Evolutionary conservation across 2,797 vertebrate genomes (phyloP).

Genomic region (Sciurus vulgaris): DNA sequence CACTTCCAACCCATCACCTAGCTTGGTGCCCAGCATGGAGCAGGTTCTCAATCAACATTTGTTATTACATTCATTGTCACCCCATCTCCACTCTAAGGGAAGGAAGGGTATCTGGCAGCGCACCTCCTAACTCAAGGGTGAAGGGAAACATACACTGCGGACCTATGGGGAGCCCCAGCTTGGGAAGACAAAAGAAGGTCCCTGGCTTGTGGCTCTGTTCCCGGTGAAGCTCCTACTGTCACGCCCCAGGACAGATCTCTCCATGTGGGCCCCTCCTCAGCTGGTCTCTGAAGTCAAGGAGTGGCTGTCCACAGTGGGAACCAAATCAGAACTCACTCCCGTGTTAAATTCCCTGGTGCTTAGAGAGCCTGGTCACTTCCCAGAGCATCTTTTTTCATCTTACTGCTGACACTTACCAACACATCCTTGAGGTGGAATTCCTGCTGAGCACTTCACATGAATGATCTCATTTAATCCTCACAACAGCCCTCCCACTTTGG

Average conservation of each 20-base stretch:
- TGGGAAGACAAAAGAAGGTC: neutral
- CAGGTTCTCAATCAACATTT: neutral
- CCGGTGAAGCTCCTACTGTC: neutral
- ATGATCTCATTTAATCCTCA: neutral
- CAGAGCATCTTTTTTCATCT: constrained; percentile 6
- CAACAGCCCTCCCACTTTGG: neutral
- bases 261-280: neutral
- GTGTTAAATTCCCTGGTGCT: neutral
- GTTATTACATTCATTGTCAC: neutral
- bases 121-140: neutral
- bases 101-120: neutral
- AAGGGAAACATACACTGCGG: neutral
- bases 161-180: neutral
- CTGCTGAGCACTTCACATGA: neutral
- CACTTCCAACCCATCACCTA: neutral
- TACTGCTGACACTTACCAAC: neutral
- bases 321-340: neutral
- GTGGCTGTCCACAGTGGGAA: neutral
- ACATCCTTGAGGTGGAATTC: neutral
- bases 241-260: neutral
- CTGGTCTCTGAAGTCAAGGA: neutral
- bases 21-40: neutral
- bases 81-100: neutral
- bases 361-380: neutral
- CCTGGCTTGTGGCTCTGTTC: neutral